Base-by-base conservation (phyloP, 1,140 invertebrate species). In the Bathynomus jamesi region DNA sequence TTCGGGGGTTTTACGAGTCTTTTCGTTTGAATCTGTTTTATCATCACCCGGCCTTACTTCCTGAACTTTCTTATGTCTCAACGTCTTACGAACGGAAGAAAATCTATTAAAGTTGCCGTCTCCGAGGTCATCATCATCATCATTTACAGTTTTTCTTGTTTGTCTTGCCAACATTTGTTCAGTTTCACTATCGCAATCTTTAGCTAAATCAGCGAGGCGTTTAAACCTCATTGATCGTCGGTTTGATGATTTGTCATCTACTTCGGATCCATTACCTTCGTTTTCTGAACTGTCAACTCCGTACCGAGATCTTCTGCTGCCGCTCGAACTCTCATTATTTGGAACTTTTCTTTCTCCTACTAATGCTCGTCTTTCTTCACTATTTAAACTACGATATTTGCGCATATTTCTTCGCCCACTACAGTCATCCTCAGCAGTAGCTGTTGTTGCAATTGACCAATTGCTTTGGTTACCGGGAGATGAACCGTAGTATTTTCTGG, bases 101-200 rank as follows among this genome's bases (percentile, higher is more conserved):
- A 91, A 91, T 70, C 92, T 83, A 80, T 95, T 91, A 75, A 95
- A 95, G 77, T 92, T 90, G 3, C 90, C 90, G 81, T 80, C 79
- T 66, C 84, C 84, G 80, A 80, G 78, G 81, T 77, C 85, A 80
- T 76, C 79, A 24, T 80, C 79, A 28, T 67, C 66, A 64, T 63
- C 65, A 17, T 29, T 65, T 2, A 28, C 28, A 25, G 65, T 40
- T 24, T 62, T 10, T 24, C 71, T 65, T 40, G 67, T 72, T 13
- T 78, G 72, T 30, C 76, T 61, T 11, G 72, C 64, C 10, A 70
- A 64, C 67, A 76, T 78, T 69, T 69, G 69, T 67, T 76, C 75
- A 61, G 67, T 76, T 61, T 74, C 72, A 29, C 78, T 75, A 53
- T 78, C 78, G 28, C 69, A 67, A 53, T 78, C 75, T 46, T 77